These are phyloP conservation scores for Myotis pilosus DNA, from an alignment of 2,797 vertebrate genomes.

Conservation along the genomic window DNA sequence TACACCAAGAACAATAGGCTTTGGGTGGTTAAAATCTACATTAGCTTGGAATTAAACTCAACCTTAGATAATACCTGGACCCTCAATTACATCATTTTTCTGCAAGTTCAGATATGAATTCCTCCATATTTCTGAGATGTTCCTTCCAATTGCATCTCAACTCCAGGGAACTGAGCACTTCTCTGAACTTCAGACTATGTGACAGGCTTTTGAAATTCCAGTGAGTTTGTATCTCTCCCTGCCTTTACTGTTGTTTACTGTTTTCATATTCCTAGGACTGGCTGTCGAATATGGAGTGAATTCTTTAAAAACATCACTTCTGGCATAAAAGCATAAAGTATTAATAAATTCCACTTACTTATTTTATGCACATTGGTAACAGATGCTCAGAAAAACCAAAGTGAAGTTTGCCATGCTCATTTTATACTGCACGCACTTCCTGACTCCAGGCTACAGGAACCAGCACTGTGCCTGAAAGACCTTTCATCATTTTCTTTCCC, in stretches of 20 bases:
- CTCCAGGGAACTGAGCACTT: background rate
- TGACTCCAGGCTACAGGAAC: background rate
- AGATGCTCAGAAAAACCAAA: background rate
- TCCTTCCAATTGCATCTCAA: background rate
- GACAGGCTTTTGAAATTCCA: background rate
- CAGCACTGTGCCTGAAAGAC: background rate
- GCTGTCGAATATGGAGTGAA: background rate
- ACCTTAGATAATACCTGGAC: background rate
- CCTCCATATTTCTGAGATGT: background rate
- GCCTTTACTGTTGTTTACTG: background rate
- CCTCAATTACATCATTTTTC: background rate
- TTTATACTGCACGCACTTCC: background rate
- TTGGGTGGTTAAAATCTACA: background rate
- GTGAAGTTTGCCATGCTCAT: background rate
- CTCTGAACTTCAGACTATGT: background rate
- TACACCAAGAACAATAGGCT: background rate
- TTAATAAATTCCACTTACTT: background rate
- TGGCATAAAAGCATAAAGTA: background rate
- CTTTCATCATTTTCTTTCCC: background rate
- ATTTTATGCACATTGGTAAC: background rate
- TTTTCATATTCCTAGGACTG: background rate
- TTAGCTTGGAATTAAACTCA: background rate
- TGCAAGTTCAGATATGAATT: background rate
- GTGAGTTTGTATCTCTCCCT: background rate
- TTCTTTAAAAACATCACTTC: background rate